Evolutionary conservation across 2,797 vertebrate species (phyloP).

Genomic region (Falco peregrinus): DNA sequence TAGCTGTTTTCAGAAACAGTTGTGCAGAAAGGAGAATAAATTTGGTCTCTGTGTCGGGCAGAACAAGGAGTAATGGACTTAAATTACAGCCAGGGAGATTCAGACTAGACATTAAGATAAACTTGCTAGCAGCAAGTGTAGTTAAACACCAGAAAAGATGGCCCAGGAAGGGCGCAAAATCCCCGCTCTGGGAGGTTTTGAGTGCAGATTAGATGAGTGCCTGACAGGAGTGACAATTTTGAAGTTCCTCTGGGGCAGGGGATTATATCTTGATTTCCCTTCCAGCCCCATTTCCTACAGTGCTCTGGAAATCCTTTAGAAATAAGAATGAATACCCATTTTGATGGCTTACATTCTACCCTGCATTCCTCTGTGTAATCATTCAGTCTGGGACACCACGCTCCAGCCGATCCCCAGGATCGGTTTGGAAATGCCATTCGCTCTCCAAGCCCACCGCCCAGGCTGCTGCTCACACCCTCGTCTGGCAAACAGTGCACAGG

Average conservation of each 20-base stretch:
- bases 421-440: neutral
- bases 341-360: neutral
- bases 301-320: neutral
- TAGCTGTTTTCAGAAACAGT: neutral
- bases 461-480: neutral
- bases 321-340: neutral
- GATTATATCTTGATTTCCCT: conserved; percentile 27
- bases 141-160: conserved; percentile 15
- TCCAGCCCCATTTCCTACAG: neutral
- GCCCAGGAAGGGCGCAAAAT: conserved; percentile 3
- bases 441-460: neutral
- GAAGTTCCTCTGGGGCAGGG: conserved; percentile 36
- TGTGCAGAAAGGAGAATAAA: neutral
- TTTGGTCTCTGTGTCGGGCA: neutral
- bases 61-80: conserved; percentile 23
- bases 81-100: conserved; percentile 12
- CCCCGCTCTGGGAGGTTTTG: neutral
- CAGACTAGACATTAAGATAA: conserved; percentile 8
- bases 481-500: rapidly evolving
- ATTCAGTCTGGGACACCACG: neutral
- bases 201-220: conserved; percentile 4
- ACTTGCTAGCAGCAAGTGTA: conserved; percentile 16
- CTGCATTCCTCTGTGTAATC: neutral
- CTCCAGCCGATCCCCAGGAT: neutral
- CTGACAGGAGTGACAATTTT: conserved; percentile 26